Evolutionary conservation across 2,113 vertebrate species (phyloP), one percentile per base, ranked within the genome.

Genomic region (Nesogale talazaci): DNA sequence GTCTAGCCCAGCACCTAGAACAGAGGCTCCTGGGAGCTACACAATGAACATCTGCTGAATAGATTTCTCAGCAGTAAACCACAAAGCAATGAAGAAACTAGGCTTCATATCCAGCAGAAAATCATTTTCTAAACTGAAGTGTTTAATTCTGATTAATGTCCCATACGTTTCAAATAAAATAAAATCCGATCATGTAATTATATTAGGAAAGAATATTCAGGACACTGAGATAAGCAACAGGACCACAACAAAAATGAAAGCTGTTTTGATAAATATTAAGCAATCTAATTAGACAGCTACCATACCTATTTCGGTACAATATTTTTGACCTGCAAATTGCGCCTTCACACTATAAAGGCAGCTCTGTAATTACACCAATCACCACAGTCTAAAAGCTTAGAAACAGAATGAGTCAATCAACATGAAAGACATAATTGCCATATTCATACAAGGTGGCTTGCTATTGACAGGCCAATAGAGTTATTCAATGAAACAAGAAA

Each of bases 251-350:
- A 88, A 88, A 95, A 90, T 40, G 72, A 96, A 92, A 83, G 82
- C 82, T 88, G 89, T 85, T 96, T 72, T 94, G 86, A 94, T 94
- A 95, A 96, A 93, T 94, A 96, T 89, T 96, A 92, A 92, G 93
- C 91, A 88, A 91, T 91, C 93, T 95, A 96, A 95, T 96, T 89
- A 96, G 94, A 93, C 82, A 92, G 91, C 36, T 40, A 88, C 84
- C 90, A 85, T 91, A 91, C 84, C 88, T 95, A 90, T 69, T 93
- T 94, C 65, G 86, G 90, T 38, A 25, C 92, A 86, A 93, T 70
- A 88, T 77, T 95, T 95, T 31, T 96, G 96, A 97, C 94, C 96
- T 86, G 88, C 52, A 97, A 94, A 97, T 90, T 95, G 88, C 90
- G 61, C 88, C 85, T 96, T 94, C 92, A 83, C 85, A 95, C 20